A percentile compares a stretch with the other conserved stretches of the same genome.
Conservation (phyloP, 2,113 vertebrate genomes). For the Rutilus rutilus region DNA sequence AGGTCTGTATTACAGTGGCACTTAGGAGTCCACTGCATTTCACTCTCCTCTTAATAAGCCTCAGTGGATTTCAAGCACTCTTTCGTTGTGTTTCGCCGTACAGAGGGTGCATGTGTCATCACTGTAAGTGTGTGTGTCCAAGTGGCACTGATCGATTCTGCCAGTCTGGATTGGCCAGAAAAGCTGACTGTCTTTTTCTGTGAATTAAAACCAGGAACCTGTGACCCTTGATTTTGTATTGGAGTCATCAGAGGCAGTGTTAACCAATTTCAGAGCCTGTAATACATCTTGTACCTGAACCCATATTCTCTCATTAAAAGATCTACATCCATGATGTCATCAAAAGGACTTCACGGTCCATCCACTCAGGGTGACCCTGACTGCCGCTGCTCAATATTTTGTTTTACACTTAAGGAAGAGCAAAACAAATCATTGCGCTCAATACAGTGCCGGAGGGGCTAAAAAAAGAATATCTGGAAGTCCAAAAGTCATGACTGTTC, state of each 20-base stretch:
- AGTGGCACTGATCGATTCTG: conserved; percentile 36
- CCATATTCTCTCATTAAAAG: conserved; percentile 35
- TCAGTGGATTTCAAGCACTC: conserved; percentile 13
- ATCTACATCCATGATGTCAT: conserved; percentile 25
- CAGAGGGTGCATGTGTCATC: conserved; percentile 23
- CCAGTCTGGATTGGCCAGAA: conserved; percentile 30
- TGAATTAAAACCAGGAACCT: conserved; percentile 31
- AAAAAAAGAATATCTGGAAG: not conserved
- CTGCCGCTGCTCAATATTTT: not conserved
- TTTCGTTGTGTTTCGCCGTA: conserved; percentile 39
- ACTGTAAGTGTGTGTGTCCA: conserved; percentile 22
- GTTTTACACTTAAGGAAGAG: not conserved
- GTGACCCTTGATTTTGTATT: conserved; percentile 12
- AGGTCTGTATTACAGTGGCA: conserved; percentile 27
- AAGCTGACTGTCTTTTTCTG: conserved; percentile 32
- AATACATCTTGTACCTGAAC: conserved; percentile 16
- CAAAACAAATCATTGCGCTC: not conserved
- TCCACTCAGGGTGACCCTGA: not conserved
- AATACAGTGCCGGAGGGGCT: not conserved
- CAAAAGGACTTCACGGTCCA: not conserved
- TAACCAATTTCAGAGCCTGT: conserved; percentile 2
- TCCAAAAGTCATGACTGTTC: not conserved
- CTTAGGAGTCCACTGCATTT: conserved; percentile 7
- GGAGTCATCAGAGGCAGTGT: not conserved
- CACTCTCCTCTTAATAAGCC: conserved; percentile 52